phyloP scores from a whole-genome alignment of 2,888 invertebrate genomes.

The Pachycephus smyrnensis region DNA sequence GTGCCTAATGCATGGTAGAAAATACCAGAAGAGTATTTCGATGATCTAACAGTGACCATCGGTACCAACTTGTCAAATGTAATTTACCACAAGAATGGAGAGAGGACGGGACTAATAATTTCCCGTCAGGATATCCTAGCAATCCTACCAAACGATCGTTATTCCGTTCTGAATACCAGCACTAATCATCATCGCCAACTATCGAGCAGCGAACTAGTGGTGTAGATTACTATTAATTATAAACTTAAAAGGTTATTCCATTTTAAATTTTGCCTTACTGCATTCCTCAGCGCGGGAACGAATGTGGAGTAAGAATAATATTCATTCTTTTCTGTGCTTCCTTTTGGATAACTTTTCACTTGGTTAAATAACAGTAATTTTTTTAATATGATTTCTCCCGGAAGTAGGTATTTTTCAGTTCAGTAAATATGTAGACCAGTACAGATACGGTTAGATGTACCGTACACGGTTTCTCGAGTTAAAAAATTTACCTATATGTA shows the following conservation, averaged over 20 bases:
- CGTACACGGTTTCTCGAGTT: neutral
- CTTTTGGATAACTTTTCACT: neutral
- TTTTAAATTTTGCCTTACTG: neutral
- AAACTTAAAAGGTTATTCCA: neutral
- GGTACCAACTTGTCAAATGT: neutral
- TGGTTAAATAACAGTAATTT: neutral
- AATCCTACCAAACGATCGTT: neutral
- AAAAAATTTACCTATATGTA: neutral
- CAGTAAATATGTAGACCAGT: too few species aligned
- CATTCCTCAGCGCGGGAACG: neutral
- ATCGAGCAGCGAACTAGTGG: neutral
- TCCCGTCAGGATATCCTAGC: neutral
- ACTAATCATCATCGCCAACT: neutral
- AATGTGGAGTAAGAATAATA: neutral
- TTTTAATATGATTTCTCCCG: neutral
- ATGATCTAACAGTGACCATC: neutral
- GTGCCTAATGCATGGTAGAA: neutral
- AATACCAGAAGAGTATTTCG: neutral
- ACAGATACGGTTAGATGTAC: too few species aligned
- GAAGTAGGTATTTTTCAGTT: too few species aligned
- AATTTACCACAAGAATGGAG: neutral
- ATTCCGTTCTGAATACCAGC: neutral
- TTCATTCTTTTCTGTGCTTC: neutral
- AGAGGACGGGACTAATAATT: neutral
- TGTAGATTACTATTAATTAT: neutral